phyloP scores from a whole-genome alignment of 2,113 vertebrate genomes.

The Bubalus kerabau region DNA sequence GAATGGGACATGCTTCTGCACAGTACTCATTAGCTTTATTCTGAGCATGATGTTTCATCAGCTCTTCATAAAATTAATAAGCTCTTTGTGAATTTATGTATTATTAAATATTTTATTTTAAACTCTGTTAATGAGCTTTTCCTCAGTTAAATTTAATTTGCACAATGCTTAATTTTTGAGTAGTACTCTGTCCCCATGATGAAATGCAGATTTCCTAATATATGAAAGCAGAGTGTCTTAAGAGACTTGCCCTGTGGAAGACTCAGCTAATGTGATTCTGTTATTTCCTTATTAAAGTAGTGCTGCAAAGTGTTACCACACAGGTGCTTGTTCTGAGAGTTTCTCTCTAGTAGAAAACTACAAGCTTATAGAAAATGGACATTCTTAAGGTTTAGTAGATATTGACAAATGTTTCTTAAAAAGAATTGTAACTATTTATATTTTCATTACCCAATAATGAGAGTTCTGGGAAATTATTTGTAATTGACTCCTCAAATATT shows the following conservation, averaged over 20 bases:
- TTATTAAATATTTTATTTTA: background rate
- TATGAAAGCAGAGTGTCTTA: background rate
- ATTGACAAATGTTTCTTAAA: background rate
- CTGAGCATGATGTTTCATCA: background rate
- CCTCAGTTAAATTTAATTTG: background rate
- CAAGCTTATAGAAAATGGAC: background rate
- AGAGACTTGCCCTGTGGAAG: background rate
- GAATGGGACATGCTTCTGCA: background rate
- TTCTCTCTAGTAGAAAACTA: background rate
- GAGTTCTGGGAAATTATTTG: background rate
- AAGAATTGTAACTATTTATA: background rate
- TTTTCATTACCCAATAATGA: background rate
- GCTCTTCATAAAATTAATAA: background rate
- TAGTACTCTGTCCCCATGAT: background rate
- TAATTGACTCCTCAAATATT: background rate
- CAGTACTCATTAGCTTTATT: background rate
- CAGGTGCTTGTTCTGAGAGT: background rate
- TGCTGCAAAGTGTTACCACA: background rate
- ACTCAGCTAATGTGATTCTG: background rate
- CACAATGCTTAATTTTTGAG: background rate
- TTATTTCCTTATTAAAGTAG: background rate
- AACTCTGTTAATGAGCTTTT: background rate
- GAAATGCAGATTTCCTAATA: background rate
- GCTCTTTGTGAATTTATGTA: background rate
- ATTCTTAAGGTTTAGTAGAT: background rate